Conservation (phyloP, 2,797 vertebrate genomes). For the Simalia tracyae region DNA sequence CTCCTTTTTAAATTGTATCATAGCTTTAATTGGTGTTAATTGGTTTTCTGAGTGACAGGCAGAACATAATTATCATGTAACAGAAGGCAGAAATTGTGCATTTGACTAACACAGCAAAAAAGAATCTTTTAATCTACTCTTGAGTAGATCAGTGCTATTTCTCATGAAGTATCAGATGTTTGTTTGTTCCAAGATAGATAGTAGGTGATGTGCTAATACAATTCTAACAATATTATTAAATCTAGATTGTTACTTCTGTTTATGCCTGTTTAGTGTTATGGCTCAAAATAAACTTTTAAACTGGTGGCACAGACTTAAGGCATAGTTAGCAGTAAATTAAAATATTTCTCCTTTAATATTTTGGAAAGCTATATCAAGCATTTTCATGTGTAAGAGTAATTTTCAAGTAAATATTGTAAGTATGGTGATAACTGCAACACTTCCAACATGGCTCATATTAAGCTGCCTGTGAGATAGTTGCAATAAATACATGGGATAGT, state of each 20-base stretch:
- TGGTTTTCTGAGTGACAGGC: slow-evolving; percentile 68
- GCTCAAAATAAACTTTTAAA: neutral
- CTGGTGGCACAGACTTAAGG: neutral
- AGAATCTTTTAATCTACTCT: slow-evolving; percentile 10
- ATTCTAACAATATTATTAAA: neutral
- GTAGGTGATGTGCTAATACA: neutral
- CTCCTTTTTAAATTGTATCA: slow-evolving; percentile 57
- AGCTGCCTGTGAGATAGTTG: neutral
- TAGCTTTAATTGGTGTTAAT: slow-evolving; percentile 69
- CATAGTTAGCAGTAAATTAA: neutral
- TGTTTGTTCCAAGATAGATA: neutral
- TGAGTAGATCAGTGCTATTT: slow-evolving; percentile 1
- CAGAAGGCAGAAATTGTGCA: slow-evolving; percentile 29
- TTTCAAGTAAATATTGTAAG: neutral
- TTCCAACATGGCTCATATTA: neutral
- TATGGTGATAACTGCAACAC: neutral
- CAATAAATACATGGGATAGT: neutral
- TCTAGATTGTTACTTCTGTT: neutral
- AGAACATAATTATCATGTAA: slow-evolving; percentile 61
- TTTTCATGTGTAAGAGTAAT: neutral
- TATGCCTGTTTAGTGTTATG: neutral
- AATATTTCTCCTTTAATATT: neutral
- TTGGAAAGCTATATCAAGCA: neutral
- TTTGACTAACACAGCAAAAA: neutral
- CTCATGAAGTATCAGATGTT: neutral